phyloP scores from a whole-genome alignment of 2,797 vertebrate genomes.

The Smutsia temminckii region DNA sequence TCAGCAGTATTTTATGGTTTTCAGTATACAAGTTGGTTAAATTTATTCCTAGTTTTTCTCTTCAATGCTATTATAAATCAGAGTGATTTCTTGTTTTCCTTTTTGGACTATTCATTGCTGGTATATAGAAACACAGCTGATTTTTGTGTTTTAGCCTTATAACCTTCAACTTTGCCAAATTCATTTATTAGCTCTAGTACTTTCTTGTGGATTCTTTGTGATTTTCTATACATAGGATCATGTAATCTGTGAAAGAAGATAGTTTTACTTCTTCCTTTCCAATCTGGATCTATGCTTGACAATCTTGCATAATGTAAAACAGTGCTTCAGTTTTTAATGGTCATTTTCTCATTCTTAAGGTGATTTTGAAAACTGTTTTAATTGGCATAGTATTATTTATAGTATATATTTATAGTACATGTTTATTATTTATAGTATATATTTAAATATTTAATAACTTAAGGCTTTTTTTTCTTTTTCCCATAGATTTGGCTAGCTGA shows the following conservation, averaged over 20 bases:
- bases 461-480: conserved; percentile 42
- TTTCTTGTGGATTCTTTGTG: conserved; percentile 26
- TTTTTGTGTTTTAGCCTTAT: not conserved
- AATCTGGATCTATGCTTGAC: conserved; percentile 18
- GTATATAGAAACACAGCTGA: not conserved
- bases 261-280: conserved; percentile 37
- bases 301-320: not conserved
- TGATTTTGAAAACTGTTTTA: conserved; percentile 48
- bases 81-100: conserved; percentile 17
- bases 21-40: not conserved
- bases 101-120: not conserved
- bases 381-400: not conserved
- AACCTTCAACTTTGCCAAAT: not conserved
- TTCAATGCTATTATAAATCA: not conserved
- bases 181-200: conserved; percentile 8
- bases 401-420: not conserved
- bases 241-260: not conserved
- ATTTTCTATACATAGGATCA: not conserved
- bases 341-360: conserved; percentile 42
- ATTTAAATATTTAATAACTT: conserved; percentile 54
- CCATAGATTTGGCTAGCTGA: conserved; percentile 95
- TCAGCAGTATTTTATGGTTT: not conserved
- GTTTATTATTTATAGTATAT: not conserved
- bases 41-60: not conserved
- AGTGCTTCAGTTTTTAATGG: conserved; percentile 34